phyloP scores from a whole-genome alignment of 2,888 invertebrate species.

The Lomographa bimaculata region DNA sequence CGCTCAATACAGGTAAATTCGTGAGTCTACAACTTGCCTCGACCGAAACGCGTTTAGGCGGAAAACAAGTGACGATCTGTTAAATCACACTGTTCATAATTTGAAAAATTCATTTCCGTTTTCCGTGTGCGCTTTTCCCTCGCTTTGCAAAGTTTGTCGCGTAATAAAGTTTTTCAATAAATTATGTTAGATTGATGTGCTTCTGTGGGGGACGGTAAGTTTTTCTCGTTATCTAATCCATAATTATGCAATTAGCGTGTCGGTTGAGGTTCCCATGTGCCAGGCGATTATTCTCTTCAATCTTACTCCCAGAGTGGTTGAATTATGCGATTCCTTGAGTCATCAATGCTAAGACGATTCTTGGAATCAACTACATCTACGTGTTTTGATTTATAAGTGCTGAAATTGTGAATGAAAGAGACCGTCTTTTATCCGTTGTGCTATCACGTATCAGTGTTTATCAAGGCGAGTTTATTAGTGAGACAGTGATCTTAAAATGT shows the following conservation, averaged over 20 bases:
- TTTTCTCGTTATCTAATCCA: constrained; percentile 5
- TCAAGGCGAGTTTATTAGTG: too few species aligned
- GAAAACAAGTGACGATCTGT: constrained; percentile 3
- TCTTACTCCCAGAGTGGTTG: too few species aligned
- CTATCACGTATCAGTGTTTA: too few species aligned
- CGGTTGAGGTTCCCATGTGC: constrained; percentile 8
- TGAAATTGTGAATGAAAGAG: too few species aligned
- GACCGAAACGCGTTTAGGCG: neutral
- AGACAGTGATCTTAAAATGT: too few species aligned
- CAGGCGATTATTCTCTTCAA: constrained; percentile 2
- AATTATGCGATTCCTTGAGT: too few species aligned
- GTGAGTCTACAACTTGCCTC: constrained; percentile 19
- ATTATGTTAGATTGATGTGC: constrained; percentile 32
- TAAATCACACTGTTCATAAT: neutral
- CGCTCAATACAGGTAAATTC: constrained; percentile 65
- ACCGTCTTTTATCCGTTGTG: too few species aligned
- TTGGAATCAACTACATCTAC: too few species aligned
- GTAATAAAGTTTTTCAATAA: constrained; percentile 11
- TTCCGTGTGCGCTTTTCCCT: neutral
- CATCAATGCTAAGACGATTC: too few species aligned
- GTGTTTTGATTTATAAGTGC: too few species aligned
- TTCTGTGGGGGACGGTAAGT: constrained; percentile 18
- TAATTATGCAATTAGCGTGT: constrained; percentile 18
- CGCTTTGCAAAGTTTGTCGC: constrained; percentile 9
- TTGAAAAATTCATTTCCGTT: constrained; percentile 1